A percentile compares a stretch with the other conserved stretches of the same genome.
Conservation (phyloP, 2,888 invertebrate genomes). For the Ceramica pisi region DNA sequence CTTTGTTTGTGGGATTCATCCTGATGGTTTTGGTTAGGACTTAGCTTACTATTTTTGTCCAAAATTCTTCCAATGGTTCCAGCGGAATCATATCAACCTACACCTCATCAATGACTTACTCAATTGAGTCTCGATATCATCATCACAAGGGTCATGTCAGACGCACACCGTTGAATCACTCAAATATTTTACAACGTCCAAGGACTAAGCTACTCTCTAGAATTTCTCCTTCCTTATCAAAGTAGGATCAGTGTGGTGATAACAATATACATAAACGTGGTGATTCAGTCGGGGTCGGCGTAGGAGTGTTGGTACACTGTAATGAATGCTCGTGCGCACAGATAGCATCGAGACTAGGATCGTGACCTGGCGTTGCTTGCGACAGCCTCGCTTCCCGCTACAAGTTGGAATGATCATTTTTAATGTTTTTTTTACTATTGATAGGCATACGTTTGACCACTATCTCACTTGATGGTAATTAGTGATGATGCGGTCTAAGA, state of each 20-base stretch:
- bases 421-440: too few relatives aligned
- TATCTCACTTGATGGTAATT: too few relatives aligned
- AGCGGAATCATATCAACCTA: neutral
- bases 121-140: neutral
- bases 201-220: neutral
- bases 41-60: neutral
- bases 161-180: neutral
- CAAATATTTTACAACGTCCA: neutral
- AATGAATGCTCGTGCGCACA: slow-evolving; percentile 74
- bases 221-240: slow-evolving; percentile 25
- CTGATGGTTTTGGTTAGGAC: too few relatives aligned
- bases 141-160: neutral
- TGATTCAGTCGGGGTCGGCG: slow-evolving; percentile 64
- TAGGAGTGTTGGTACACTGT: slow-evolving; percentile 66
- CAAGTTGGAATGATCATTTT: slow-evolving; percentile 62
- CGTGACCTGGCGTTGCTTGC: slow-evolving; percentile 74
- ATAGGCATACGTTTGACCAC: too few relatives aligned
- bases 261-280: slow-evolving; percentile 68
- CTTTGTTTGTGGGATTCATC: neutral
- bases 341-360: slow-evolving; percentile 76
- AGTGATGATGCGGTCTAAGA: too few relatives aligned
- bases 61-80: neutral
- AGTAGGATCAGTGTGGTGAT: slow-evolving; percentile 62
- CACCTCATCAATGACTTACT: neutral
- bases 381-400: slow-evolving; percentile 64